Evolutionary conservation across 2,888 invertebrate species (phyloP), one percentile per base, ranked within the genome.

Genomic region (Tenthredo amoena): DNA sequence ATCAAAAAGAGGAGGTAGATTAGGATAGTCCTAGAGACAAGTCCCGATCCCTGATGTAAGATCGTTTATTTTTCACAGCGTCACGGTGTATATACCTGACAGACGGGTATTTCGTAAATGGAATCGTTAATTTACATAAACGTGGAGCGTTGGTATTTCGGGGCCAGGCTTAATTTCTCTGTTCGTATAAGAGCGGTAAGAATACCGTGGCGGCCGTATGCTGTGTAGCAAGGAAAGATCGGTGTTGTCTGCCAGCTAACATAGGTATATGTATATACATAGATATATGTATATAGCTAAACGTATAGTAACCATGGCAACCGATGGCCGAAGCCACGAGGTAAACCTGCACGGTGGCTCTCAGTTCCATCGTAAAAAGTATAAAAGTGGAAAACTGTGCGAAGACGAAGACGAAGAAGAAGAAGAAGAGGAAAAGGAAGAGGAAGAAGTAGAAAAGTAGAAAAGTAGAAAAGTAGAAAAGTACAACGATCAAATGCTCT

Each of bases 41-140:
- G 31, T 50, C 34, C 77, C 79, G 79, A 79, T 79, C 79, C n/a
- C 83, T 43, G 68, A 71, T 68, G 68, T 37, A 37, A 83, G 83
- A 83, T 68, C 83, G 34, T 83, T 68, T 47, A 83, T 47, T 83
- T 71, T 68, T 47, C 68, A 47, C 68, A 62, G n/a, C 83, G 83
- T 68, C 65, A 68, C 71, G 26, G 83, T 68, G 68, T 47, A 68
- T 43, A 65, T 83, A 71, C 47, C 83, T 47, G 83, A 83, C 83
- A 68, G 65, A 68, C 43, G 68, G 68, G 83, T 83, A 83, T 68
- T 71, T 83, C 83, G 43, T 83, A 83, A 83, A 68, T 71, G 83
- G 71, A 83, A 83, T 83, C 83, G 83, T 83, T 83, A 65, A 83
- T 83, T 83, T 83, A 71, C 83, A 83, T 83, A 83, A 83, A 83